phyloP scores from a whole-genome alignment of 2,113 vertebrate species.

The Arenaria interpres region DNA sequence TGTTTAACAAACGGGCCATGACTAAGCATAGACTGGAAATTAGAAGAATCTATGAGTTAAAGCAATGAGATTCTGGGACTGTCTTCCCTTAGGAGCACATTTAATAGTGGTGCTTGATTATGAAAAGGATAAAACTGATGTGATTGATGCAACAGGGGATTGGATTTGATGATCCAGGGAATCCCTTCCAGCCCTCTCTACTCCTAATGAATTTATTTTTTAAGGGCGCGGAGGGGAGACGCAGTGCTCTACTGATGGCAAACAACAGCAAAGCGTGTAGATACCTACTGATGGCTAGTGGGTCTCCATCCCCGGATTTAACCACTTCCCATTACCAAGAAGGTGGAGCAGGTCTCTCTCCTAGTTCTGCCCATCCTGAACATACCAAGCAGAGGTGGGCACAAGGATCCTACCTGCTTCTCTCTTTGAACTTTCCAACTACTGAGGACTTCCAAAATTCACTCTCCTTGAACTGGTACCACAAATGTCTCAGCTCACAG shows the following conservation, averaged over 20 bases:
- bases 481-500: not conserved
- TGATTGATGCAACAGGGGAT: slow-evolving; percentile 46
- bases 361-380: not conserved
- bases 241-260: not conserved
- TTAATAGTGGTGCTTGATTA: slow-evolving; percentile 38
- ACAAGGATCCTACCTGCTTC: not conserved
- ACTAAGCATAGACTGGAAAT: slow-evolving; percentile 54
- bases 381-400: not conserved
- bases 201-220: slow-evolving; percentile 21
- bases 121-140: slow-evolving; percentile 53
- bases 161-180: slow-evolving; percentile 45
- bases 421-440: not conserved
- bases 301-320: not conserved
- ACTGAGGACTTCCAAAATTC: not conserved
- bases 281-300: not conserved
- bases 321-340: not conserved
- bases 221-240: not conserved
- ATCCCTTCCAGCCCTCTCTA: slow-evolving; percentile 12
- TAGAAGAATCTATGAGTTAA: not conserved
- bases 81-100: slow-evolving; percentile 29
- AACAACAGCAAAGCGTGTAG: accelerated
- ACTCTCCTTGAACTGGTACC: not conserved
- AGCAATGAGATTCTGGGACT: slow-evolving; percentile 31
- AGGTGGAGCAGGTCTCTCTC: not conserved
- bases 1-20: slow-evolving; percentile 41